Evolutionary conservation across 2,113 vertebrate genomes (phyloP), one percentile per base, ranked within the genome.

Genomic region (Cheilinus undulatus): DNA sequence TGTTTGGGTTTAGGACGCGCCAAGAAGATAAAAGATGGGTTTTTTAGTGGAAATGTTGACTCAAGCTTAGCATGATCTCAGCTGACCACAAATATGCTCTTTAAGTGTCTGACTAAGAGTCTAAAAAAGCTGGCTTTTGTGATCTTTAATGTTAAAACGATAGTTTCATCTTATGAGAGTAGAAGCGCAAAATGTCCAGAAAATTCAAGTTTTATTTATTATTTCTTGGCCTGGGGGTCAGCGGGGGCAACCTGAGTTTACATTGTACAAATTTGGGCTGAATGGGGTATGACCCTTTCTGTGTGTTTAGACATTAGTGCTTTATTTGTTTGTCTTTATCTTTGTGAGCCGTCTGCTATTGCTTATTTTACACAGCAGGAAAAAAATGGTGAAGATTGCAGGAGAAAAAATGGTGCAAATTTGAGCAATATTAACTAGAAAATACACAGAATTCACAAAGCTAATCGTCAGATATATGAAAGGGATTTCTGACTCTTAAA

Each of bases 51-150:
- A 69, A 27, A 48, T 56, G 79, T 57, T 83, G 74, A 30, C 34
- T 52, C 28, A 24, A 69, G 50, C 9, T 79, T 54, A 20, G 73
- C 14, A 5, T 11, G 53, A 76, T 73, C 61, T 51, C 42, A 24
- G 57, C 20, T 73, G 45, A 80, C 77, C 75, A 50, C 69, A 72
- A 56, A 69, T 75, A 78, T 72, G 81, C 27, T 4, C n/a, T 58
- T 9, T 20, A 45, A 19, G 5, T 42, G 17, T 42, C 3, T 6
- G 5, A 42, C 7, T 17, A 17, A 42, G 14, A 42, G 17, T 17
- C 5, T 19, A 4, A 15, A 3, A 42, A 5, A 42, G 1, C 15
- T 36, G 34, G 9, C 13, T 36, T 36, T 36, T 36, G 34, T 5
- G 34, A 36, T 36, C 13, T 8, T 8, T 11, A 8, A 11, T 36